Base-by-base conservation (phyloP, 2,888 invertebrate species). In the Lycophotia porphyrea region DNA sequence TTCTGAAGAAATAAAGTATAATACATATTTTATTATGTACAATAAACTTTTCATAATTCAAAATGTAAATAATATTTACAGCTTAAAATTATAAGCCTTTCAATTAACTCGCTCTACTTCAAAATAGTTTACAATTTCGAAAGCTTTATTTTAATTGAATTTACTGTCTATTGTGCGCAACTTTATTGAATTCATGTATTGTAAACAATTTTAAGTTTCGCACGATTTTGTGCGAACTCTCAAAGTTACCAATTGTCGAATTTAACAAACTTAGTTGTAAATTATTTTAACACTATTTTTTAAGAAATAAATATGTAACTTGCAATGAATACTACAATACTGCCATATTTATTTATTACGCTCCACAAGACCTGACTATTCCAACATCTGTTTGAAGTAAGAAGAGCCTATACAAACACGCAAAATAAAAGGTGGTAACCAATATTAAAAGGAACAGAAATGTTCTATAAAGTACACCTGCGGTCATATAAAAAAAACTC, bases 381-480 rank as follows among this genome's bases (percentile, higher is more conserved):
- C 11, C 44, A 71, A 72, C 78, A 79, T 70, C 66, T 68, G 71
- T 81, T 64, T 42, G 52, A 81, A 31, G 15, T 73, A 63, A 27
- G 34, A 58, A 81, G 78, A 68, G 36, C 65, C 71, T 77, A 74
- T 49, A 60, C 77, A 78, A 85, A 88, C 85, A 91, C 85, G 90
- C 31, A 75, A 90, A 90, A 91, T 89, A 86, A 89, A 90, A 92
- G 88, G 91, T 92, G 89, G 91, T 88, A 88, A 87, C 88, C 84
- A 87, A 85, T 90, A 92, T 93, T 91, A 92, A 92, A 91, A 86
- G 88, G 89, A 90, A 90, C 90, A 90, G 85, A 90, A 90, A 85
- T 87, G 90, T 90, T 90, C 92, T 91, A 94, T 94, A 93, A 94
- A 94, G 90, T 91, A 93, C 94, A 94, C 93, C 94, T 94, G 94